These are phyloP conservation scores for Samia ricini DNA, from an alignment of 1,140 invertebrate species.

Conservation along the genomic window DNA sequence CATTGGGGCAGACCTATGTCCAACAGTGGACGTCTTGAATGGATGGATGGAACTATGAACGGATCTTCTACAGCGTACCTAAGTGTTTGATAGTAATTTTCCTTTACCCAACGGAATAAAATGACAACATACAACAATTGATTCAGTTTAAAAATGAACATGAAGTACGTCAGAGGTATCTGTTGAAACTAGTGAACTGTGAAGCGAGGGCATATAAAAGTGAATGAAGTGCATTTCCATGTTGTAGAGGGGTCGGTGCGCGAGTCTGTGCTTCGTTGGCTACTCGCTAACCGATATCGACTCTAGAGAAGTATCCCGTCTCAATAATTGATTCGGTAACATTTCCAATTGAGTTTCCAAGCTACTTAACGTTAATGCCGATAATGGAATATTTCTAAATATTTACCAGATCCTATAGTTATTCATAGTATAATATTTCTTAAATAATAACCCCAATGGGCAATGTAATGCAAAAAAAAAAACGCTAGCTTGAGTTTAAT, in stretches of 20 bases:
- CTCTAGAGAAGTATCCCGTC: slow-evolving; percentile 10
- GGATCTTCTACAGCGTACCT: too few relatives aligned
- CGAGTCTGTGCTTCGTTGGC: background rate
- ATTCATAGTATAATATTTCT: too few relatives aligned
- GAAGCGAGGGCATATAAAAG: slow-evolving; percentile 24
- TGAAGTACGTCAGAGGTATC: background rate
- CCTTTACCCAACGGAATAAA: too few relatives aligned
- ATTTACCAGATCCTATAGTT: background rate
- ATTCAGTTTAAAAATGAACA: background rate
- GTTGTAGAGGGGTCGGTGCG: slow-evolving; percentile 11
- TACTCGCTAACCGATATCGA: background rate
- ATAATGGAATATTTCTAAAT: background rate
- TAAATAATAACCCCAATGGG: too few relatives aligned
- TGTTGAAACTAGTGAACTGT: slow-evolving; percentile 20
- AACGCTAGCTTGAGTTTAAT: too few relatives aligned
- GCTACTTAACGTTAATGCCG: slow-evolving; percentile 8
- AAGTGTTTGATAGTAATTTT: too few relatives aligned
- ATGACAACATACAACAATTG: too few relatives aligned
- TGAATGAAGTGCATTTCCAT: slow-evolving; percentile 33
- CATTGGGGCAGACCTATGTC: too few relatives aligned
- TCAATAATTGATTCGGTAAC: slow-evolving; percentile 27
- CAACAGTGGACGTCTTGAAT: too few relatives aligned
- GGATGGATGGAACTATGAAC: too few relatives aligned
- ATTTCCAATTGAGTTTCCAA: slow-evolving; percentile 26
- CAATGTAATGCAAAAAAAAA: too few relatives aligned